Evolutionary conservation across 2,888 invertebrate species (phyloP), one percentile per base, ranked within the genome.

Genomic region (Lordiphosa andalusiaca): DNA sequence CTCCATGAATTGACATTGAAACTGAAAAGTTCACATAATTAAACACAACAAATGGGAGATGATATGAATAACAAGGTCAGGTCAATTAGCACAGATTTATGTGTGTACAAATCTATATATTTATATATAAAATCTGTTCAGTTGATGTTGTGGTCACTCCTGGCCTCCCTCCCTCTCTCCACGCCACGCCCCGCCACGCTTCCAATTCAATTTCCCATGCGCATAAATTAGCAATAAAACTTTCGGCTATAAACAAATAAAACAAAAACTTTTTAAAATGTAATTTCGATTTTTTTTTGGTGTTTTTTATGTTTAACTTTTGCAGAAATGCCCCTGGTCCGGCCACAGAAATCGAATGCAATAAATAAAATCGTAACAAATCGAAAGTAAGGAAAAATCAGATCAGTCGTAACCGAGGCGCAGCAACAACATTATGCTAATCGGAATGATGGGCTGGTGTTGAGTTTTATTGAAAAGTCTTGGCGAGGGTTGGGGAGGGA

Each of bases 151-250:
- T 48, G 48, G 48, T 35, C 46, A 46, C 19, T 33, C 30, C 5
- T 16, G 6, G 25, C 12, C 4, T 10, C 25, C 41, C 25, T 3
- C 41, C 41, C 19, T 35, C 19, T n/a, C n/a, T n/a, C n/a, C n/a
- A n/a, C n/a, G n/a, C n/a, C n/a, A n/a, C n/a, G n/a, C n/a, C n/a
- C n/a, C n/a, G n/a, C n/a, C n/a, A n/a, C 30, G 10, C 30, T 30
- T 30, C 16, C 41, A 44, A 69, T 67, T 72, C 71, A 80, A 85
- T 74, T 71, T 68, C 48, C 56, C 60, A 78, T 71, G 81, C 73
- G 80, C 88, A 87, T 87, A 86, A 84, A 85, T 87, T 86, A 82
- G 85, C 84, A 75, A 84, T 87, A 82, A 87, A 86, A 73, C 65
- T 71, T 21, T 61, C 52, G 49, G 37, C 38, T 37, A 30, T 40